These are phyloP conservation scores for Abrostola tripartita DNA, from an alignment of 2,888 invertebrate species.

Conservation along the genomic window DNA sequence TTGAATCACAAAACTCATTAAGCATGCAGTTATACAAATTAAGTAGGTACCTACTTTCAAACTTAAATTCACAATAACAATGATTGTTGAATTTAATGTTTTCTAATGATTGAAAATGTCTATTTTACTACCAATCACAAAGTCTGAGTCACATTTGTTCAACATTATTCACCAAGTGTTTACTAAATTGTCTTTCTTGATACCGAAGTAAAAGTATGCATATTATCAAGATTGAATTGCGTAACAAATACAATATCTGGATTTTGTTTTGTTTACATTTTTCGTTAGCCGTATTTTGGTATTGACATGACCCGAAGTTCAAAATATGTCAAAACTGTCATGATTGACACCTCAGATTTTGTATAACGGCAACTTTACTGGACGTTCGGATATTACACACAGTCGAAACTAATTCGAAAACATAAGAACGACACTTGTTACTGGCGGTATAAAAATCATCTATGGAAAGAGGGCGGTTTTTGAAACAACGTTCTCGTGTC, in stretches of 20 bases:
- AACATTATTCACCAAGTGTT: neutral
- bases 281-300: too few species aligned
- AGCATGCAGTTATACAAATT: neutral
- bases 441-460: slow-evolving; percentile 53
- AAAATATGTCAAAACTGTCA: too few species aligned
- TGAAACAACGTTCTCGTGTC: slow-evolving; percentile 69
- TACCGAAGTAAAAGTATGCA: too few species aligned
- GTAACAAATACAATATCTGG: too few species aligned
- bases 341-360: too few species aligned
- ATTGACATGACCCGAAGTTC: too few species aligned
- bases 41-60: neutral
- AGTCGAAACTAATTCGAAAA: neutral
- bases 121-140: neutral
- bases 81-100: neutral
- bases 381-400: neutral
- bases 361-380: neutral
- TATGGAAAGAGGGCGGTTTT: slow-evolving; percentile 57
- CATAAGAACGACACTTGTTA: slow-evolving; percentile 10
- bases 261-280: too few species aligned
- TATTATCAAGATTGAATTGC: too few species aligned
- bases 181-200: neutral
- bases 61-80: neutral
- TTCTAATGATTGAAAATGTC: neutral
- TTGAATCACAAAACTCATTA: neutral
- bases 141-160: too few species aligned